A percentile compares a stretch with the other conserved stretches of the same genome.
Evolutionary conservation across 92 coral and sea anemone species (phyloP).

Genomic region (Ricordea florida): DNA sequence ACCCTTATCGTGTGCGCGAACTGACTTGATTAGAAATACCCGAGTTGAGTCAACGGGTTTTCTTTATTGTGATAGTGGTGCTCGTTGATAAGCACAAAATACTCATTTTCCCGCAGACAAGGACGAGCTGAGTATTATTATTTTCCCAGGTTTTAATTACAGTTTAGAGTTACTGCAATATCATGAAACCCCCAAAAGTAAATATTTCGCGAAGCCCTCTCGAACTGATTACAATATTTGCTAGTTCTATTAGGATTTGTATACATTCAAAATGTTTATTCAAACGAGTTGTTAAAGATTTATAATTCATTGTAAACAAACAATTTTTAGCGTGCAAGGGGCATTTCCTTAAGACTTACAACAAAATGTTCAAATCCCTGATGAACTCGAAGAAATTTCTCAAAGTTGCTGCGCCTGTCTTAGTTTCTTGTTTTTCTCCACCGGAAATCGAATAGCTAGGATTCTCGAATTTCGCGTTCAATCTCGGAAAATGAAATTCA

Average conservation of each 20-base stretch:
- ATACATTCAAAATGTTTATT: conserved; percentile 76
- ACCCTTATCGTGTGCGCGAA: conserved; percentile 6
- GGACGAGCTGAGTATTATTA: conserved; percentile 54
- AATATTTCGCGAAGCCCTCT: conserved; percentile 58
- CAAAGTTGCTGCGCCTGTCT: background rate
- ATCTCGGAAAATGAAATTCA: conserved; percentile 17
- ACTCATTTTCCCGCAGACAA: conserved; percentile 43
- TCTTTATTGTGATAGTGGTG: conserved; percentile 35
- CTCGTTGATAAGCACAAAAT: conserved; percentile 22
- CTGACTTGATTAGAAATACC: conserved; percentile 35
- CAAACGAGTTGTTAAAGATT: conserved; percentile 74
- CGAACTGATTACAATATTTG: conserved; percentile 59
- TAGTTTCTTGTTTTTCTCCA: background rate
- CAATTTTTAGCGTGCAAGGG: conserved; percentile 42
- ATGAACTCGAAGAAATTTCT: background rate
- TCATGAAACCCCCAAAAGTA: conserved; percentile 69
- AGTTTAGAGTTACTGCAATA: conserved; percentile 70
- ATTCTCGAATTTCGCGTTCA: conserved; percentile 7
- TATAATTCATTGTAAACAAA: conserved; percentile 86
- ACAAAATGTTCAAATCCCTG: background rate
- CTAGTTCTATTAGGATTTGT: conserved; percentile 68
- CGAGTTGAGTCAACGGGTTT: conserved; percentile 44
- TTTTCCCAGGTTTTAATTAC: conserved; percentile 75
- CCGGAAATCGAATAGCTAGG: conserved; percentile 33
- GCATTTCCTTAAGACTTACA: background rate